Percentiles rank a stretch among this genome's conserved stretches.
Evolutionary conservation across 2,797 vertebrate species (phyloP).

Genomic region (Sebastes minor): DNA sequence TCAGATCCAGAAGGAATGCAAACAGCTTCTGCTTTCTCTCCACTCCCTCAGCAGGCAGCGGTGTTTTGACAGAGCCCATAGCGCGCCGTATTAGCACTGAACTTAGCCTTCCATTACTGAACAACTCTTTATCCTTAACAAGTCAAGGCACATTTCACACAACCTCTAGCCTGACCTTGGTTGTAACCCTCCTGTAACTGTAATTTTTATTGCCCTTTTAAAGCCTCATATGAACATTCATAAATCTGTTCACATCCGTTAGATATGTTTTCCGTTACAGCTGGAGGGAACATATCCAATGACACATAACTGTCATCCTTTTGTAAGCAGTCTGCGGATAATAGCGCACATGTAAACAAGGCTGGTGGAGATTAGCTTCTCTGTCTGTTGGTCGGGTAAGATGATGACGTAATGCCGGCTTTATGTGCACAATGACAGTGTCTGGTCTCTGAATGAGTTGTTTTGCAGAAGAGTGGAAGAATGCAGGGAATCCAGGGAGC

Average conservation of each 20-base stretch:
- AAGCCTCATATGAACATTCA: constrained; percentile 38
- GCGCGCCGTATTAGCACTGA: constrained; percentile 31
- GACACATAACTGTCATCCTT: constrained; percentile 37
- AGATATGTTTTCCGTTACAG: constrained; percentile 3
- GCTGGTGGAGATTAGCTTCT: constrained; percentile 14
- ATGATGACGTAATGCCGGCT: constrained; percentile 34
- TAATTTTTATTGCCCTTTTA: constrained; percentile 53
- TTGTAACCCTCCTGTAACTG: constrained; percentile 28
- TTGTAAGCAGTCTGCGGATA: constrained; percentile 34
- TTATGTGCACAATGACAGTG: constrained; percentile 44
- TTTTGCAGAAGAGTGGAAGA: constrained; percentile 63
- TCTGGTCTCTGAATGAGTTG: constrained; percentile 51
- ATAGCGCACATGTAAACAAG: constrained; percentile 11
- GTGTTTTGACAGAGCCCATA: constrained; percentile 56
- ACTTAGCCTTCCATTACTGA: constrained; percentile 51
- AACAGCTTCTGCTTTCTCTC: constrained; percentile 63
- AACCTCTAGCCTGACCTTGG: constrained; percentile 44
- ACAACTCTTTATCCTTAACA: constrained; percentile 45
- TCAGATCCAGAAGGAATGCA: constrained; percentile 64
- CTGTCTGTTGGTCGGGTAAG: constrained; percentile 6
- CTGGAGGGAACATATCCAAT: constrained; percentile 8
- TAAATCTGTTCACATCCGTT: constrained; percentile 26
- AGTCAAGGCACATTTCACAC: constrained; percentile 45
- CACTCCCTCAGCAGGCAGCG: constrained; percentile 35
- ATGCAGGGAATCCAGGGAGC: constrained; percentile 67